Evolutionary conservation across 2,797 vertebrate genomes (phyloP), one percentile per base, ranked within the genome.

Genomic region (Brachyalestes nurse): DNA sequence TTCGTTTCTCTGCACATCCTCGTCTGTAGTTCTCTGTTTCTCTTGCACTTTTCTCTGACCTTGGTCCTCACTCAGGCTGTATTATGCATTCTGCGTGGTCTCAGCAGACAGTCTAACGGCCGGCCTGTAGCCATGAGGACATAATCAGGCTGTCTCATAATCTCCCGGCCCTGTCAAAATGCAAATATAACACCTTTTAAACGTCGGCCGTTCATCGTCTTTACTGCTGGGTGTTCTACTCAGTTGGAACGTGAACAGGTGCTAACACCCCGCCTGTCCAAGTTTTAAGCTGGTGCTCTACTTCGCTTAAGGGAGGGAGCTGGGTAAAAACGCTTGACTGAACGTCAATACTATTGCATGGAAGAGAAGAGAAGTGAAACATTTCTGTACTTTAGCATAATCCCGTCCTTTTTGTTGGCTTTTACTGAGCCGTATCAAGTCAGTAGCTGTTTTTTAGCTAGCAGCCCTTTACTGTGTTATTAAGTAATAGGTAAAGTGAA

Each of bases 41-140:
- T 75, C 45, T 78, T 55, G 34, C 38, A 74, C 65, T 79, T 80
- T 72, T 78, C 65, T 58, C 61, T 84, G 85, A 81, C 76, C 79
- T 65, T 71, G 79, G 75, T 82, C 53, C 70, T 78, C 72, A 7
- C 58, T 69, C 62, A 78, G 57, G 21, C 75, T 66, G 62, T 67
- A 77, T 80, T 86, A 78, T 78, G 75, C 72, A 82, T 84, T 81
- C 83, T 70, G 75, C 78, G 49, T 82, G 73, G 81, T 62, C 80
- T 72, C 70, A n/a, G 64, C 69, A 82, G 66, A 14, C 81, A 77
- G 58, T 64, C 65, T 80, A 82, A 81, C 82, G 78, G 81, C 77
- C 80, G 75, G 77, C 73, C 57, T 45, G 61, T 66, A 62, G 65
- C 82, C 70, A 75, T 72, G 70, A 78, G 83, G 75, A 80, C 83